Conservation (phyloP, 2,797 vertebrate species). For the Buphagus erythrorhynchus region DNA sequence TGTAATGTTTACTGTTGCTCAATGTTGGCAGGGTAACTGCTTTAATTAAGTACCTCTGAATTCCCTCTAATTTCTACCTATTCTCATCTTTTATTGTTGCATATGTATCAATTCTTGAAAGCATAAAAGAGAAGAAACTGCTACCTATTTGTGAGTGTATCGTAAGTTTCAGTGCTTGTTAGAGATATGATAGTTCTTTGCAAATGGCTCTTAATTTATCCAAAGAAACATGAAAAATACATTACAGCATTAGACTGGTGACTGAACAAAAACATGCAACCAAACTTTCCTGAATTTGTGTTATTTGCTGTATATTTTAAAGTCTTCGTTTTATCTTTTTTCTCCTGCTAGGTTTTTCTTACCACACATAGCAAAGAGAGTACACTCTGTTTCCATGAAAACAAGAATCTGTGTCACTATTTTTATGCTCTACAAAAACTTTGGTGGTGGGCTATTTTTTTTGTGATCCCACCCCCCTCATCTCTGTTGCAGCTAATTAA, state of each 20-base stretch:
- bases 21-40: not conserved
- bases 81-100: not conserved
- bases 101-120: not conserved
- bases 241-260: not conserved
- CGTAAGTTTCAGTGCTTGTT: not conserved
- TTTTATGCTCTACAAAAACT: not conserved
- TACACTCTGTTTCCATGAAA: not conserved
- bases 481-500: not conserved
- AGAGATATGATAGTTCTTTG: not conserved
- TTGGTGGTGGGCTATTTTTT: not conserved
- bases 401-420: not conserved
- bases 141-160: not conserved
- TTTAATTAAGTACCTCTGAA: not conserved
- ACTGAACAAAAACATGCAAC: not conserved
- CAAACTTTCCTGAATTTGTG: not conserved
- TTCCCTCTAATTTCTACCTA: not conserved
- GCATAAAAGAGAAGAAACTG: not conserved
- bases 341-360: not conserved
- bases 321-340: not conserved
- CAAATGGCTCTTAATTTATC: not conserved
- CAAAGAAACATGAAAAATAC: not conserved
- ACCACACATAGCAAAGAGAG: not conserved
- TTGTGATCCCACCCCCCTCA: accelerated
- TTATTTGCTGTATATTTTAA: not conserved
- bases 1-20: not conserved